These are phyloP conservation scores for Petrocephalus sullivani DNA, from an alignment of 2,797 vertebrate genomes.

Conservation along the genomic window DNA sequence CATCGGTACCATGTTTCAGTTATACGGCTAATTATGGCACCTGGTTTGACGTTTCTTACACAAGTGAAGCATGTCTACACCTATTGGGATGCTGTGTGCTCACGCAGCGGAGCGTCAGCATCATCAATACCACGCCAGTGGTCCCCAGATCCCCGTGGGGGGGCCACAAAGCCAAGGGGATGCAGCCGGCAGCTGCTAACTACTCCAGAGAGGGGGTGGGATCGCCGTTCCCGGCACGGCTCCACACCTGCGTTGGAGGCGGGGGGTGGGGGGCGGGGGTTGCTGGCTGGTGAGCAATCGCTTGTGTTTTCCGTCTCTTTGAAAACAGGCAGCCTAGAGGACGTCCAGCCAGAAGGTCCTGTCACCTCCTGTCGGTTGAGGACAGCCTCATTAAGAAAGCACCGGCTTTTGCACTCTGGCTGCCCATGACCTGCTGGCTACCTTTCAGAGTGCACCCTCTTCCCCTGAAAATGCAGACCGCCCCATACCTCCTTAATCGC, in stretches of 20 bases:
- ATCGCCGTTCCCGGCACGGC: not conserved
- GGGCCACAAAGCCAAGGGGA: not conserved
- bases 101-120: not conserved
- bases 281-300: not conserved
- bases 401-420: not conserved
- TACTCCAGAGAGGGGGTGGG: not conserved
- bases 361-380: not conserved
- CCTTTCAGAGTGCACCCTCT: not conserved
- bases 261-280: not conserved
- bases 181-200: no score
- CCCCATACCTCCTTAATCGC: not conserved
- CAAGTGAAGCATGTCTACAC: no score
- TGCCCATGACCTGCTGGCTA: not conserved
- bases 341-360: not conserved
- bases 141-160: not conserved
- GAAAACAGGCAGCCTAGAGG: no score
- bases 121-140: not conserved
- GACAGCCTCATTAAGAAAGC: not conserved
- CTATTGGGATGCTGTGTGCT: not conserved
- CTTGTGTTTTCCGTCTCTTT: not conserved
- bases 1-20: not conserved
- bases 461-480: not conserved
- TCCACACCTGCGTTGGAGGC: not conserved
- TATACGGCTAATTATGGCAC: not conserved
- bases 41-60: not conserved